Conservation (phyloP, 1,140 invertebrate genomes). For the Penaeus vannamei region DNA sequence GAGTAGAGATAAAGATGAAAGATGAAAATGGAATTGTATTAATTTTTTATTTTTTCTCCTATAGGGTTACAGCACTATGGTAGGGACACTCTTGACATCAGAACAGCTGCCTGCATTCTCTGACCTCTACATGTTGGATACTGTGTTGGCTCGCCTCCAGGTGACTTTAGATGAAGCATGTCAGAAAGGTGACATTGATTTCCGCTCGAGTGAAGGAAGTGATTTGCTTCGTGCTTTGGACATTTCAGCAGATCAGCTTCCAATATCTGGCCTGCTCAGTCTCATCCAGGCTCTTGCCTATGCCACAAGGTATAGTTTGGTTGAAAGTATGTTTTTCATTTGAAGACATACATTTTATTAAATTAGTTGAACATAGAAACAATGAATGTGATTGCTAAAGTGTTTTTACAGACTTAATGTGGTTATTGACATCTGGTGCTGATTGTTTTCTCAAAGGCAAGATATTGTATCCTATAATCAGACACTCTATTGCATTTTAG, state of each 20-base stretch:
- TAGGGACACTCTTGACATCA: conserved; percentile 28
- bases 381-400: too few species aligned
- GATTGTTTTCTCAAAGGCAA: background rate
- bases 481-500: conserved; percentile 68
- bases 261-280: conserved; percentile 61
- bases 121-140: conserved; percentile 79
- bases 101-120: conserved; percentile 77
- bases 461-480: background rate
- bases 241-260: conserved; percentile 62
- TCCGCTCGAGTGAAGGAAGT: conserved; percentile 58
- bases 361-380: background rate
- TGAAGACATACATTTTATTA: background rate
- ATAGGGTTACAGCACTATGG: conserved; percentile 47
- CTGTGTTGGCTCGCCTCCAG: conserved; percentile 81
- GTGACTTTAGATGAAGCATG: conserved; percentile 76
- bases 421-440: background rate
- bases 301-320: conserved; percentile 53
- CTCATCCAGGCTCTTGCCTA: conserved; percentile 59
- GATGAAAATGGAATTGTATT: too few species aligned
- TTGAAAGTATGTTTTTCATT: background rate
- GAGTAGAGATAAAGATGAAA: too few species aligned
- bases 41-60: background rate
- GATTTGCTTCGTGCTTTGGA: conserved; percentile 64
- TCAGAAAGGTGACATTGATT: conserved; percentile 65
- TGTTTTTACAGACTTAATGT: background rate